These are phyloP conservation scores for Antheraea assamensis DNA, from an alignment of 2,888 invertebrate species.

Conservation along the genomic window DNA sequence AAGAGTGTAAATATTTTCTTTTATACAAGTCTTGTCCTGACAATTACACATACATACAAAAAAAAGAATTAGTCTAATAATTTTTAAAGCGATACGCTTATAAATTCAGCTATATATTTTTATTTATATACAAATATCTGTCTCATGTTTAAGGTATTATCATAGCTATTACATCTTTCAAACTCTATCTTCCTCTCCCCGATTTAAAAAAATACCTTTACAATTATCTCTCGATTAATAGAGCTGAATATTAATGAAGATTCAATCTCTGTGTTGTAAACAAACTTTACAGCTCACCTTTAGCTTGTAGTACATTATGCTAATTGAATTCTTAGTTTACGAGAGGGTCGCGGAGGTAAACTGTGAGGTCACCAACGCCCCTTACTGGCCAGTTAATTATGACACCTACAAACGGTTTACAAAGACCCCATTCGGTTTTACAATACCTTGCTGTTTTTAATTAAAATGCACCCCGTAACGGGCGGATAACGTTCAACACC, in stretches of 20 bases:
- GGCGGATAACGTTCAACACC: slow-evolving; percentile 14
- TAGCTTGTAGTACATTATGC: slow-evolving; percentile 52
- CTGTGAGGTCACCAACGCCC: slow-evolving; percentile 48
- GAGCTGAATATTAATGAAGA: slow-evolving; percentile 15
- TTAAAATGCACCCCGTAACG: slow-evolving; percentile 47
- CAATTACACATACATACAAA: too few relatives aligned
- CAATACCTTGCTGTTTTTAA: slow-evolving; percentile 56
- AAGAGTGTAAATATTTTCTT: too few relatives aligned
- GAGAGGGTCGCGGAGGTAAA: slow-evolving; percentile 51
- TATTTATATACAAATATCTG: too few relatives aligned
- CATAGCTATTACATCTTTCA: neutral
- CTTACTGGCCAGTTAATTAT: slow-evolving; percentile 56
- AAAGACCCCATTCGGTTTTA: slow-evolving; percentile 50
- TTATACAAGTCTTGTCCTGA: too few relatives aligned
- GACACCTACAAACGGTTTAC: slow-evolving; percentile 49
- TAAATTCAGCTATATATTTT: too few relatives aligned
- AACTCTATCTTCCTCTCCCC: neutral
- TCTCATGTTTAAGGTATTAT: too few relatives aligned
- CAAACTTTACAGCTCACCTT: slow-evolving; percentile 36
- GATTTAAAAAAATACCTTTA: neutral
- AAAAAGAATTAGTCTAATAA: too few relatives aligned
- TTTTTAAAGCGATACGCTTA: too few relatives aligned
- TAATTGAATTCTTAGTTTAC: slow-evolving; percentile 63
- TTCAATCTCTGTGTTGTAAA: slow-evolving; percentile 4
- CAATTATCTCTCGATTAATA: neutral